Conservation (phyloP, 2,888 invertebrate species). For the Torymus tubicola region DNA sequence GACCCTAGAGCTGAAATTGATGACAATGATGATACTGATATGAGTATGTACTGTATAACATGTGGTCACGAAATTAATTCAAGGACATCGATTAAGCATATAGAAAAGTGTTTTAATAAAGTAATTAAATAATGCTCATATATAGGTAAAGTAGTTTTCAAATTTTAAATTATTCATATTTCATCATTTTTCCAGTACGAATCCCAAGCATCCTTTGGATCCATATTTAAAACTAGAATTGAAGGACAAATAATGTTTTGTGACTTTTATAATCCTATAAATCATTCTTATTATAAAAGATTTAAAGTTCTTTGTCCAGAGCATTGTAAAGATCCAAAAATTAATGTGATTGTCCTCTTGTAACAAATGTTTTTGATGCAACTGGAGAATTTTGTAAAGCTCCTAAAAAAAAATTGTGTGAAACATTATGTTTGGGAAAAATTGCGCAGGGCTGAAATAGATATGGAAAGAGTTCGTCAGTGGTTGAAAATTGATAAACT, state of each 20-base stretch:
- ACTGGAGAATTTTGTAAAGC: conserved; percentile 92
- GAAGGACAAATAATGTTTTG: conserved; percentile 98
- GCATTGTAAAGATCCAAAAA: conserved; percentile 95
- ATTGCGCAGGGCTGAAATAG: conserved; percentile 93
- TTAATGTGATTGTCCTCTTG: conserved; percentile 95
- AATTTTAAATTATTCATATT: conserved; percentile 2
- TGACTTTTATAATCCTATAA: conserved; percentile 93
- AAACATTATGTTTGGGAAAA: conserved; percentile 98
- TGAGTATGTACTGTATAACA: conserved; percentile 95
- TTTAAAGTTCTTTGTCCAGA: conserved; percentile 97
- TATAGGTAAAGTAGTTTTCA: neutral
- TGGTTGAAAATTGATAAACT: conserved; percentile 96
- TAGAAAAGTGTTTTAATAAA: conserved; percentile 99
- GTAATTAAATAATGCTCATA: conserved; percentile 69
- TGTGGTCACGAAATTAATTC: conserved; percentile 97
- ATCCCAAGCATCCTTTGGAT: conserved; percentile 97
- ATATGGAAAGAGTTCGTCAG: conserved; percentile 93
- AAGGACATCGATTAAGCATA: conserved; percentile 93
- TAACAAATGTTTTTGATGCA: conserved; percentile 88
- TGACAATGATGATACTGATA: conserved; percentile 84
- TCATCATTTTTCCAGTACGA: conserved; percentile 83
- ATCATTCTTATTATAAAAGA: conserved; percentile 96
- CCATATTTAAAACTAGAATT: conserved; percentile 94
- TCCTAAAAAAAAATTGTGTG: conserved; percentile 93
- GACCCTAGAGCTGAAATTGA: conserved; percentile 81